Evolutionary conservation across 35 echinoderm and acorn worm genomes (phyloP), one percentile per base, ranked within the genome.

Genomic region (Acanthaster planci): DNA sequence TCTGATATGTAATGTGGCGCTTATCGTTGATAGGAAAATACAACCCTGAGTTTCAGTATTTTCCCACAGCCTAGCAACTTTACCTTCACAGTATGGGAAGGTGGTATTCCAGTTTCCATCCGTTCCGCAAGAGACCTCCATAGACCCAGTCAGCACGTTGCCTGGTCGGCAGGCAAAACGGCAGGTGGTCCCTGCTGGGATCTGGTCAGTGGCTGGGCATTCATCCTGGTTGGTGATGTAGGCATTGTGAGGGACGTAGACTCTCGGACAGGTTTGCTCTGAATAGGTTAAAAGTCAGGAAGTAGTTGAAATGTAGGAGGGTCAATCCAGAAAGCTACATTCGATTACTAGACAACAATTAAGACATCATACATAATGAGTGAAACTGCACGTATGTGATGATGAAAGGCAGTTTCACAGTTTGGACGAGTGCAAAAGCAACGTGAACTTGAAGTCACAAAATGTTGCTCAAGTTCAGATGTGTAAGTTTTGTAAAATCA

Each of bases 51-150:
- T n/a, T n/a, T n/a, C n/a, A 55, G 53, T 23, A 52, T 53, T 26
- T 9, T 19, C 5, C 80, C 15, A 23, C 26, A 82, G 37, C 17
- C 0, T 0, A 30, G 0, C 34, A 2, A 15, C 39, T 76, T 77
- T 77, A 89, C 87, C 44, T 51, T 84, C 59, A 58, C 87, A 89
- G 6, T 52, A 83, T 37, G 87, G 87, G 37, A 81, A 39, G 2
- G 9, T 10, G 8, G 27, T n/a, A 26, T 51, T 72, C 87, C 87
- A 89, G 0, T 81, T 54, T 44, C 80, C 79, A 54, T 89, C 58
- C 6, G 51, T 39, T 1, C 51, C 44, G 77, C 87, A 89, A 0
- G 87, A 54, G 19, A 89, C 60, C 18, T 67, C 34, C 29, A 40
- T 39, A 10, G 38, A 17, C 35, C 87, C 87, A 12, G 29, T 14